A percentile compares a stretch with the other conserved stretches of the same genome.
Conservation (phyloP, 2,888 invertebrate species). For the Chironomus tentans region DNA sequence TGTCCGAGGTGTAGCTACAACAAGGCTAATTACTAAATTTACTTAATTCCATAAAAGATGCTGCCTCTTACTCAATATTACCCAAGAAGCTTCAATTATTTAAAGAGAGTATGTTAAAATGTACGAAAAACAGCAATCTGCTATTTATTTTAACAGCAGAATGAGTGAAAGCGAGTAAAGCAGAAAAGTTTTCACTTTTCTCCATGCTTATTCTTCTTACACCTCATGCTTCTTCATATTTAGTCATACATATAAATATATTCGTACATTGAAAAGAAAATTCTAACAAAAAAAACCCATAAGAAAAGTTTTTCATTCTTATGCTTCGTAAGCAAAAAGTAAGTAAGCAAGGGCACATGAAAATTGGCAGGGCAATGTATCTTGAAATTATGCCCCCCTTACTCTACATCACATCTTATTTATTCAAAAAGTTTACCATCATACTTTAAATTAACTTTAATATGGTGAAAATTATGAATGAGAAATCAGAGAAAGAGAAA, state of each 20-base stretch:
- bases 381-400: background rate
- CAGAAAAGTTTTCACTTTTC: background rate
- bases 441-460: conserved; percentile 7
- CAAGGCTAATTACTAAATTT: too few relatives aligned
- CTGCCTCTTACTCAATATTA: too few relatives aligned
- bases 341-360: background rate
- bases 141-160: background rate
- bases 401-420: background rate
- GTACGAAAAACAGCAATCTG: background rate
- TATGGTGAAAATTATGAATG: conserved; percentile 2
- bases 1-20: too few relatives aligned
- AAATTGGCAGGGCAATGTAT: background rate
- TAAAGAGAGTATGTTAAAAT: too few relatives aligned
- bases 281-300: background rate
- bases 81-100: too few relatives aligned
- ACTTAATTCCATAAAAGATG: too few relatives aligned
- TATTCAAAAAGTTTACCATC: background rate
- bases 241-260: background rate
- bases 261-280: background rate
- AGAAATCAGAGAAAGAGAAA: background rate
- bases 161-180: background rate
- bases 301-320: background rate
- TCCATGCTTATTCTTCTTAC: background rate
- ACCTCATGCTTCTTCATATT: background rate
- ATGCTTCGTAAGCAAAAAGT: background rate